Evolutionary conservation across 2,888 invertebrate genomes (phyloP), one percentile per base, ranked within the genome.

Genomic region (Napeogenes inachia): DNA sequence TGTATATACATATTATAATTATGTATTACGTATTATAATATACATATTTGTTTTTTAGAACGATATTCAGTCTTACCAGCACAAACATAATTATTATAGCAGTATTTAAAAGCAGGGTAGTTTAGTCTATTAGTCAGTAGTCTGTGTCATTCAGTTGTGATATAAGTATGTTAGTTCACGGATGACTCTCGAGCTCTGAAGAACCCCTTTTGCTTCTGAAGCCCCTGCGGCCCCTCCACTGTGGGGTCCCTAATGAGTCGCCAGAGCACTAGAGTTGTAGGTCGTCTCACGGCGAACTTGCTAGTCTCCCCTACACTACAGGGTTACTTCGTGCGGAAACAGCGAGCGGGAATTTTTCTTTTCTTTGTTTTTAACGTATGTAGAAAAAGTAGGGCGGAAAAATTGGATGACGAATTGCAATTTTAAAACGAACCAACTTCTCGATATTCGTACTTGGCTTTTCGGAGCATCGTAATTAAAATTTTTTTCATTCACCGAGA

Each of bases 211-310:
- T 74, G 81, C 83, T 77, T 77, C 78, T 79, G 77, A 83, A 82
- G 74, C 83, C 86, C 82, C 83, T 85, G 76, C 80, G 82, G 81
- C 76, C 82, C 85, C 85, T 81, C 75, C 74, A 77, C 71, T 80
- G 79, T 80, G 75, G 81, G 85, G 82, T 77, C 82, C 82, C 87
- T 90, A 90, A 90, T 90, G 89, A 90, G 89, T 89, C 82, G 87
- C 87, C 85, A 78, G 88, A 82, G 88, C 87, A 89, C 89, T 89
- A 88, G 86, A 89, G 85, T 78, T 89, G 86, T 89, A 89, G 89
- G 89, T 89, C 88, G 78, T 75, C 76, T 74, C 72, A 83, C 80
- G 84, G 58, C 82, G 85, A 86, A 82, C 84, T 85, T 77, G 72
- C 77, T 79, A 80, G 77, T 77, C 76, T 80, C 86, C 79, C 82